A percentile compares a stretch with the other conserved stretches of the same genome.
These are phyloP conservation scores for Schrankia costaestrigalis DNA, from an alignment of 2,888 invertebrate species.

Conservation along the genomic window DNA sequence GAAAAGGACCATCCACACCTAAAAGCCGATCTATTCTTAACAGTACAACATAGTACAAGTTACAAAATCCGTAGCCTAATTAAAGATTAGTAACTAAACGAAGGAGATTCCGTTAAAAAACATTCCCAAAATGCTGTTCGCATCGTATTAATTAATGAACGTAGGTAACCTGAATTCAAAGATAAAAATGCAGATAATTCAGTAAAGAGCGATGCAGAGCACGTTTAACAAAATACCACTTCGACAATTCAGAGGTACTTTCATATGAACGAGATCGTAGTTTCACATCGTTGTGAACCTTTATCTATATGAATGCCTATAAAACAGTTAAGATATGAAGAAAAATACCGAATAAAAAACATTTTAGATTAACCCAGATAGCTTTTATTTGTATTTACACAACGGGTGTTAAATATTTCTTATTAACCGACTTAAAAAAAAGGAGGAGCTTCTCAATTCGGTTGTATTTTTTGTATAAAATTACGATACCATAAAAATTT, in stretches of 20 bases:
- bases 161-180: slow-evolving; percentile 19
- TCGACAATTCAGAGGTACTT: slow-evolving; percentile 4
- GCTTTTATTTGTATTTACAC: too few relatives aligned
- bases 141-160: slow-evolving; percentile 7
- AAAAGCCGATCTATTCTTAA: too few relatives aligned
- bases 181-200: slow-evolving; percentile 24
- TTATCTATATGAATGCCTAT: slow-evolving; percentile 13
- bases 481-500: too few relatives aligned
- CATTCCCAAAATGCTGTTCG: slow-evolving; percentile 18
- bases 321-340: slow-evolving; percentile 11
- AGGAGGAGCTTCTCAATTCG: too few relatives aligned
- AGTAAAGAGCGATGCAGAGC: slow-evolving; percentile 13
- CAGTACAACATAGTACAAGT: too few relatives aligned
- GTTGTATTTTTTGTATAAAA: too few relatives aligned
- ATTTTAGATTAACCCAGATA: slow-evolving; percentile 8
- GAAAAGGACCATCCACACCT: too few relatives aligned
- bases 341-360: slow-evolving; percentile 6
- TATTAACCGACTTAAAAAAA: too few relatives aligned
- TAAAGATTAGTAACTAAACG: slow-evolving; percentile 9
- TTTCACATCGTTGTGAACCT: background rate
- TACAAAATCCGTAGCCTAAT: too few relatives aligned
- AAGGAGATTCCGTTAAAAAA: slow-evolving; percentile 10
- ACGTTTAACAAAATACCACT: slow-evolving; percentile 10
- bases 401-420: too few relatives aligned
- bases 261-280: too few relatives aligned